Base-by-base conservation (phyloP, 2,113 vertebrate genomes). In the Hucho hucho region DNA sequence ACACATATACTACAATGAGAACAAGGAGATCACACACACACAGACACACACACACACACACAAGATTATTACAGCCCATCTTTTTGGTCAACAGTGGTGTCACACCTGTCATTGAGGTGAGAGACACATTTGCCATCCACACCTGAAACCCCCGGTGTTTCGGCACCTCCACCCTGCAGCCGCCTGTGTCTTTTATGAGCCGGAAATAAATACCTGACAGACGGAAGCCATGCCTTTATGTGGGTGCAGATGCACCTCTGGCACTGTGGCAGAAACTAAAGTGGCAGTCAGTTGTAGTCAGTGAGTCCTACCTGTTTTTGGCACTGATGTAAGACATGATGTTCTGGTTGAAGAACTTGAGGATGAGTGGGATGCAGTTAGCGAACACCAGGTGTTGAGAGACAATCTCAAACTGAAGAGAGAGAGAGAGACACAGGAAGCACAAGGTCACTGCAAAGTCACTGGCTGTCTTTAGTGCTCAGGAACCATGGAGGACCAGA, bases 291-390 rank as follows among this genome's bases (percentile, higher is more conserved):
- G 37, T 43, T 43, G 7, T 61, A 11, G 26, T 67, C 25, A 47
- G 18, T 22, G 24, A 29, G 47, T 14, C 74, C 47, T 93, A 98
- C 97, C 97, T 97, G 94, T 98, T 98, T 87, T 97, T 98, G 91
- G 97, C 95, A 79, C 96, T 94, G 91, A 98, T 98, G 70, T 98
- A 99, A 66, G 97, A 98, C 94, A 98, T 93, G 89, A 98, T 97
- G 89, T 98, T 98, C 90, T 98, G 97, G 93, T 98, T 98, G 95
- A 99, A 99, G 94, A 99, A 99, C 90, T 99, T 99, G 86, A 99
- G 95, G 86, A 99, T 98, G 89, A 99, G 91, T 0, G 97, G 97
- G 89, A 99, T 98, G 87, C 97, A 99, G 93, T 98, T 99, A 91
- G 97, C 97, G 87, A 99, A 99, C 80, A 99, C 97, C 89, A 99